A percentile compares a stretch with the other conserved stretches of the same genome.
These are phyloP conservation scores for Percopsis transmontana DNA, from an alignment of 2,113 vertebrate genomes.

Conservation along the genomic window DNA sequence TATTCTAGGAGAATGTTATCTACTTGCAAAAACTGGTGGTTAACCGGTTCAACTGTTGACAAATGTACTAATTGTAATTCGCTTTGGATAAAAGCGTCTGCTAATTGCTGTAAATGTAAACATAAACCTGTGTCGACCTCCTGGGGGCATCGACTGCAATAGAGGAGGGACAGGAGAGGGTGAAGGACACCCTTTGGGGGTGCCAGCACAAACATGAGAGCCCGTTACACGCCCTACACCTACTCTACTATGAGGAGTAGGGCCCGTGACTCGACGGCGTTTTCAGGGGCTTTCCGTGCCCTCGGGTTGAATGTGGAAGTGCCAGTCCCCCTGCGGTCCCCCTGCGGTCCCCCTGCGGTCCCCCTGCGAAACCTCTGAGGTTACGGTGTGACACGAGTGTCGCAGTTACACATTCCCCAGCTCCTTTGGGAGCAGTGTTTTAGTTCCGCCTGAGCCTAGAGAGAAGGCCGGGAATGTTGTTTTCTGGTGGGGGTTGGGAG, in stretches of 20 bases:
- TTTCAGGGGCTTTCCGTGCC: slow-evolving; percentile 1
- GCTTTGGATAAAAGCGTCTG: too few relatives aligned
- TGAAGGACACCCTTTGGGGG: slow-evolving; percentile 42
- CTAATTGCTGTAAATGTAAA: too few relatives aligned
- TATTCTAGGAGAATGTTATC: too few relatives aligned
- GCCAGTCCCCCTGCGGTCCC: neutral
- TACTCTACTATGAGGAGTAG: neutral
- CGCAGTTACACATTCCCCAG: slow-evolving; percentile 45
- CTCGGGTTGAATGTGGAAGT: neutral
- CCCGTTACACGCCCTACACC: slow-evolving; percentile 12
- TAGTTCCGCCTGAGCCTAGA: slow-evolving; percentile 45
- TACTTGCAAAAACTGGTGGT: too few relatives aligned
- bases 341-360: slow-evolving; percentile 36
- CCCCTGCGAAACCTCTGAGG: slow-evolving; percentile 19
- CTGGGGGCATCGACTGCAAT: slow-evolving; percentile 21
- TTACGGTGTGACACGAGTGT: slow-evolving; percentile 41
- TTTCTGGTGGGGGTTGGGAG: slow-evolving; percentile 43
- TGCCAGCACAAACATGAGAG: slow-evolving; percentile 34
- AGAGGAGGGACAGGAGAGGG: slow-evolving; percentile 31
- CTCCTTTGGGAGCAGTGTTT: slow-evolving; percentile 54
- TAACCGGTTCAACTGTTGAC: too few relatives aligned
- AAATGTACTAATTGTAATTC: too few relatives aligned
- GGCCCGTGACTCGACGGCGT: slow-evolving; percentile 3
- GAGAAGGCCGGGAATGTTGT: slow-evolving; percentile 48
- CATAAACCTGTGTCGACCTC: slow-evolving; percentile 50